These are phyloP conservation scores for Scaptomyza polygonia DNA, from an alignment of 2,888 invertebrate species.

Conservation along the genomic window DNA sequence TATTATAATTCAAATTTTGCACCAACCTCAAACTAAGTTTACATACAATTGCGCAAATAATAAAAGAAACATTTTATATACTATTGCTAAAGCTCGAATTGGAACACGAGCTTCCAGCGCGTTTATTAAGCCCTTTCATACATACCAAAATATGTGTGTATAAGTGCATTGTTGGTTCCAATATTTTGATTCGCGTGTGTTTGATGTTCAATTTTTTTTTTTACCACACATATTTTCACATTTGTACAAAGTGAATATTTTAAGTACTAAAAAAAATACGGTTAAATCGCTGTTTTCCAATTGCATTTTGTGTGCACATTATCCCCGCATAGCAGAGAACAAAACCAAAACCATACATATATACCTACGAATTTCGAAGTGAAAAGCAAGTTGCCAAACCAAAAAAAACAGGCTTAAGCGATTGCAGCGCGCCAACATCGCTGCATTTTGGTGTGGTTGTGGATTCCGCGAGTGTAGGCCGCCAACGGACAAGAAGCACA, in stretches of 20 bases:
- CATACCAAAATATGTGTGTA: slow-evolving; percentile 42
- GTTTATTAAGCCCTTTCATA: slow-evolving; percentile 34
- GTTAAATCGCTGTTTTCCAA: slow-evolving; percentile 26
- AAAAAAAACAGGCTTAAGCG: slow-evolving; percentile 57
- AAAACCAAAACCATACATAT: slow-evolving; percentile 10
- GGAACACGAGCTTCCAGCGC: slow-evolving; percentile 29
- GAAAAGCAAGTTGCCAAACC: slow-evolving; percentile 58
- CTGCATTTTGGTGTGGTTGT: slow-evolving; percentile 47
- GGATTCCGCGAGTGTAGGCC: slow-evolving; percentile 42
- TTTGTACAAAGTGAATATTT: slow-evolving; percentile 32
- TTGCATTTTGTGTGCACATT: too few species aligned
- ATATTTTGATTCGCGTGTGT: slow-evolving; percentile 29
- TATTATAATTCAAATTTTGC: slow-evolving; percentile 15
- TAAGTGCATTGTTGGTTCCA: slow-evolving; percentile 49
- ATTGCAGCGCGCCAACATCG: slow-evolving; percentile 61
- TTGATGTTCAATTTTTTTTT: slow-evolving; percentile 28
- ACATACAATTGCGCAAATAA: slow-evolving; percentile 9
- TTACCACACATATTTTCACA: slow-evolving; percentile 11
- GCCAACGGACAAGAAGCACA: slow-evolving; percentile 45
- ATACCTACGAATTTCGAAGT: slow-evolving; percentile 45
- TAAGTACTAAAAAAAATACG: slow-evolving; percentile 9
- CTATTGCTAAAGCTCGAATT: slow-evolving; percentile 24
- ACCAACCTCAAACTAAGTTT: slow-evolving; percentile 22
- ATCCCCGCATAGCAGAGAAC: slow-evolving; percentile 33
- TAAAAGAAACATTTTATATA: slow-evolving; percentile 3